Percentiles rank a stretch among this genome's conserved stretches.
phyloP scores from a whole-genome alignment of 2,888 invertebrate genomes.

The Coelinius sp. region DNA sequence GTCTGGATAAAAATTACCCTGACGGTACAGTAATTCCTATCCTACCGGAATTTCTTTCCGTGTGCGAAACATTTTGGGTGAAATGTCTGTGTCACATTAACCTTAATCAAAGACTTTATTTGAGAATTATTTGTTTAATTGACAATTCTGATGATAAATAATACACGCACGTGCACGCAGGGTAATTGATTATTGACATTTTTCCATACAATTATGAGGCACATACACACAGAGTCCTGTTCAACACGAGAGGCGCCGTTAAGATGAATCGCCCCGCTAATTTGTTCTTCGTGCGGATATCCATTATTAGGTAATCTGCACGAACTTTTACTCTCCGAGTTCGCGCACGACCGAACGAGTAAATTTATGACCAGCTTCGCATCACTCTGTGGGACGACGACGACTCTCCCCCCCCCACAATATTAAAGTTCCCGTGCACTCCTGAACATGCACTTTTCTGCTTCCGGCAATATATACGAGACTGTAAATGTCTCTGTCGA shows the following conservation, averaged over 20 bases:
- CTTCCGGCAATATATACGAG: slow-evolving; percentile 13
- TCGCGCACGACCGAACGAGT: slow-evolving; percentile 35
- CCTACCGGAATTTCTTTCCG: too few relatives aligned
- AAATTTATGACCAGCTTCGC: slow-evolving; percentile 18
- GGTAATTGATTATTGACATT: slow-evolving; percentile 63
- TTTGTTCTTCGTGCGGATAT: slow-evolving; percentile 66
- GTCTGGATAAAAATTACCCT: too few relatives aligned
- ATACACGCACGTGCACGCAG: slow-evolving; percentile 32
- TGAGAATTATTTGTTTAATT: too few relatives aligned
- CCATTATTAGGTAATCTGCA: slow-evolving; percentile 64
- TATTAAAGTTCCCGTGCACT: slow-evolving; percentile 1
- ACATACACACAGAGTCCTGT: slow-evolving; percentile 42
- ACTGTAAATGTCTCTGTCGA: background rate
- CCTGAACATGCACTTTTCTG: slow-evolving; percentile 15
- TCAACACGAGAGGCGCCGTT: slow-evolving; percentile 53
- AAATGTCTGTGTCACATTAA: too few relatives aligned
- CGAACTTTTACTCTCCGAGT: slow-evolving; percentile 55
- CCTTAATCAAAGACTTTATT: too few relatives aligned
- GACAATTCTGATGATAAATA: too few relatives aligned
- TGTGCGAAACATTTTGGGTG: too few relatives aligned
- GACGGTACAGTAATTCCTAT: too few relatives aligned
- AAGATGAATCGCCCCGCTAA: slow-evolving; percentile 66
- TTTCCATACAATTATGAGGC: slow-evolving; percentile 6
- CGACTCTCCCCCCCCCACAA: background rate
- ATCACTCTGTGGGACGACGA: slow-evolving; percentile 19